Evolutionary conservation across 2,113 vertebrate genomes (phyloP).

Genomic region (Daboia siamensis): DNA sequence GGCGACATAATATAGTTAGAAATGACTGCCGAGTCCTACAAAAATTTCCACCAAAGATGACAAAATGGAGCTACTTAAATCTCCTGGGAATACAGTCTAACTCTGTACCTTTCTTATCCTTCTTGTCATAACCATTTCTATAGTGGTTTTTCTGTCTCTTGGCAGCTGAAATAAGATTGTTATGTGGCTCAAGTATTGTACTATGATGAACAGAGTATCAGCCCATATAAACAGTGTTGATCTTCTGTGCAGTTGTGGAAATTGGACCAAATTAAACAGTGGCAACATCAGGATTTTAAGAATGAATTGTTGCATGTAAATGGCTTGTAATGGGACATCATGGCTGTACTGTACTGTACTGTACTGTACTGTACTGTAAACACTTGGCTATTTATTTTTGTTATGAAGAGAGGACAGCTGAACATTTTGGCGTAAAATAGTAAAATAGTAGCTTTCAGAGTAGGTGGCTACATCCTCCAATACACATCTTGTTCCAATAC

Average conservation of each 20-base stretch:
- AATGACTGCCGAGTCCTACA: not conserved
- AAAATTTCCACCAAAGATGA: not conserved
- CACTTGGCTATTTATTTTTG: not conserved
- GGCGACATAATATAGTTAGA: not conserved
- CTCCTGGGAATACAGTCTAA: not conserved
- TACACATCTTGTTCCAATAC: not conserved
- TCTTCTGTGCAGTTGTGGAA: not conserved
- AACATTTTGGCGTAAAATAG: not conserved
- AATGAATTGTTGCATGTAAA: not conserved
- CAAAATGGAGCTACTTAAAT: not conserved
- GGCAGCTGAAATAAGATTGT: not conserved
- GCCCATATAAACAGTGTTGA: not conserved
- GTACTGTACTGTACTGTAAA: not conserved
- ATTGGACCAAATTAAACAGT: not conserved
- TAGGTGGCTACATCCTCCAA: not conserved
- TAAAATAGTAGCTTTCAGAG: not conserved
- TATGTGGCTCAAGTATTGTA: not conserved
- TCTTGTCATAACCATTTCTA: not conserved
- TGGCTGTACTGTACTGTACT: not conserved
- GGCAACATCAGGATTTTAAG: not conserved
- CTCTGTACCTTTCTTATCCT: not conserved
- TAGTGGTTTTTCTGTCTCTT: not conserved
- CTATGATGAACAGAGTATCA: not conserved
- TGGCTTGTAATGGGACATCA: not conserved
- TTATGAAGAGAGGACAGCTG: not conserved